phyloP scores from a whole-genome alignment of 2,888 invertebrate species.

The Leuctra nigra region DNA sequence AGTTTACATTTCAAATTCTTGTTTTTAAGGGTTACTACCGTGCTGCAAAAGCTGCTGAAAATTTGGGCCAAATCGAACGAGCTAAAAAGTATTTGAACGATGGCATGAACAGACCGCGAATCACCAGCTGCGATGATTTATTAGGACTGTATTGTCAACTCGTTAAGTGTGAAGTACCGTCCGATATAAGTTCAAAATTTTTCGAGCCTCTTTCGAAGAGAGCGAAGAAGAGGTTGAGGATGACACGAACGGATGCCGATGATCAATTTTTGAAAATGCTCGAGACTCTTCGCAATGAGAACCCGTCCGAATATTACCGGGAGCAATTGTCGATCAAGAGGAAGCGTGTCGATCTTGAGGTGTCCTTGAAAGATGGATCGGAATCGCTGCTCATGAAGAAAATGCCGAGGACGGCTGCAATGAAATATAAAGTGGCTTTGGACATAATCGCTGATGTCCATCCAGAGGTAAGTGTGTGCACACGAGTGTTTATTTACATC shows the following conservation, averaged over 20 bases:
- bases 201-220: background rate
- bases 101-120: background rate
- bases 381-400: background rate
- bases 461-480: constrained; percentile 3
- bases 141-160: too few relatives aligned
- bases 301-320: background rate
- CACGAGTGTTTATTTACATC: too few relatives aligned
- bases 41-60: background rate
- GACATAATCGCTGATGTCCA: background rate
- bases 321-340: background rate
- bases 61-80: background rate
- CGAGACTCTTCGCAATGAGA: background rate
- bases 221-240: background rate
- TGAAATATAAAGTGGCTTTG: constrained; percentile 2
- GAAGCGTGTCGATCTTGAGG: background rate
- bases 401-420: background rate
- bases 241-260: too few relatives aligned
- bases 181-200: too few relatives aligned
- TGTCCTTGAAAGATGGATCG: background rate
- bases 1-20: too few relatives aligned
- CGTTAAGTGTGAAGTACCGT: too few relatives aligned
- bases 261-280: too few relatives aligned
- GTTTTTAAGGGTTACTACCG: background rate
- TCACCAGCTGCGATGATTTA: background rate
- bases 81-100: background rate